A percentile compares a stretch with the other conserved stretches of the same genome.
phyloP scores from a whole-genome alignment of 1,140 invertebrate genomes.

The Tetragonula clypearis region DNA sequence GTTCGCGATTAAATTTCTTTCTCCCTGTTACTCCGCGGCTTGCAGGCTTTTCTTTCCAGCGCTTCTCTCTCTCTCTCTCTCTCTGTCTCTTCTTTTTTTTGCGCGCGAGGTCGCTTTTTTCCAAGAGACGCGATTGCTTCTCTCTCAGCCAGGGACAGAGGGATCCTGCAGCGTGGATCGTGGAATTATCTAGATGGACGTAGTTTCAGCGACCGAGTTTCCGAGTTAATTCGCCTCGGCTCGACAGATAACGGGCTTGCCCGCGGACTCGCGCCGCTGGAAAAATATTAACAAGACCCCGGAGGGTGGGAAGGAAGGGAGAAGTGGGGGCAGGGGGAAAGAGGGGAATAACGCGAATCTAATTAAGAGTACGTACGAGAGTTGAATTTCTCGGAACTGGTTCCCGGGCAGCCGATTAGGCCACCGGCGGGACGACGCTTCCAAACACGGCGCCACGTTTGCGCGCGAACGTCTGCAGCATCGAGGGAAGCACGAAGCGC shows the following conservation, averaged over 20 bases:
- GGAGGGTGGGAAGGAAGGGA: background rate
- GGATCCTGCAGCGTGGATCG: background rate
- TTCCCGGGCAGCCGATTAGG: conserved; percentile 32
- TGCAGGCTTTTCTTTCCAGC: background rate
- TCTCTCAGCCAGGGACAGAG: background rate
- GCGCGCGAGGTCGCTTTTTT: background rate
- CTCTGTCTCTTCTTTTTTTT: background rate
- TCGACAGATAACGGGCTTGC: conserved; percentile 5
- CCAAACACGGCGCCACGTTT: conserved; percentile 14
- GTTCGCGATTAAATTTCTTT: too few relatives aligned
- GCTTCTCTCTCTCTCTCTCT: background rate
- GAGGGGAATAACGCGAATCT: conserved; percentile 20
- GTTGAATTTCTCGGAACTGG: conserved; percentile 30
- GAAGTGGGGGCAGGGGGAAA: too few relatives aligned
- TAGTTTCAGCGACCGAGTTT: conserved; percentile 39
- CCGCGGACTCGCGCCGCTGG: background rate
- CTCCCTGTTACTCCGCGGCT: background rate
- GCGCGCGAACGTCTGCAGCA: too few relatives aligned
- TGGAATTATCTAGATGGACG: conserved; percentile 37
- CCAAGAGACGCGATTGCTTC: background rate
- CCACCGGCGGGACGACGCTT: background rate
- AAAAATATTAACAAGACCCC: conserved; percentile 38
- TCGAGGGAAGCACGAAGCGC: background rate
- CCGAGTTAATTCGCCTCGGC: conserved; percentile 32
- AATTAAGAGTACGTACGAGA: conserved; percentile 37